phyloP scores from a whole-genome alignment of 2,888 invertebrate genomes.

The Crematogaster levior region DNA sequence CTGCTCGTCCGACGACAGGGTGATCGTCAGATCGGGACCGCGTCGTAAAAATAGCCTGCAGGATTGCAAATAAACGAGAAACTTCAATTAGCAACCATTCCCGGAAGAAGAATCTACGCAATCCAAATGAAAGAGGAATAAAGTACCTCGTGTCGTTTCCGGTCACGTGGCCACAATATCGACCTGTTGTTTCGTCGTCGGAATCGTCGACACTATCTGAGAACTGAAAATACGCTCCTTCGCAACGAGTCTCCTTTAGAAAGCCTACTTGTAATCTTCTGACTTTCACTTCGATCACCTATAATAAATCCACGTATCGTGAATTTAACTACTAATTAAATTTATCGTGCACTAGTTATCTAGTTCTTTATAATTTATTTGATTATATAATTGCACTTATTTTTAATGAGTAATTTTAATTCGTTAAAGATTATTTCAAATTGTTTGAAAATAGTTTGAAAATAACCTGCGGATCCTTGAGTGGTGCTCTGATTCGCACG shows the following conservation, averaged over 20 bases:
- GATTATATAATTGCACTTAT: not conserved
- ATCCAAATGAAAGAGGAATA: not conserved
- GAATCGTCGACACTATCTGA: conserved; percentile 75
- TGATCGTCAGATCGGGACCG: conserved; percentile 79
- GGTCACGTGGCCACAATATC: conserved; percentile 80
- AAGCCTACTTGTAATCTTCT: conserved; percentile 79
- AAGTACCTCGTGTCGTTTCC: conserved; percentile 79
- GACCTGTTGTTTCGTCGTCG: conserved; percentile 76
- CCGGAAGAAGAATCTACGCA: not conserved
- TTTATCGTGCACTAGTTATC: not conserved
- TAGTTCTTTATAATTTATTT: not conserved
- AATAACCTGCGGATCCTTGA: conserved; percentile 78
- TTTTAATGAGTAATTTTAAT: not conserved
- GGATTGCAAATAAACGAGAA: not conserved
- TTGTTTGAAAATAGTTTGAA: no score
- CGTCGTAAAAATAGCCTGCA: conserved; percentile 76
- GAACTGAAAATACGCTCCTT: conserved; percentile 80
- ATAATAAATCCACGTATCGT: not conserved
- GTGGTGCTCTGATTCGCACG: conserved; percentile 78
- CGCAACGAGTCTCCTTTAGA: conserved; percentile 78
- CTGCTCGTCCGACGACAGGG: conserved; percentile 78
- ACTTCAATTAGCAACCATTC: not conserved
- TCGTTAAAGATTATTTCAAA: not conserved
- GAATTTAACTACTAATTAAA: not conserved
- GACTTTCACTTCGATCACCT: conserved; percentile 80